Percentiles rank a stretch among this genome's conserved stretches.
These are phyloP conservation scores for Tipula vernalis DNA, from an alignment of 2,888 invertebrate genomes.

Conservation along the genomic window DNA sequence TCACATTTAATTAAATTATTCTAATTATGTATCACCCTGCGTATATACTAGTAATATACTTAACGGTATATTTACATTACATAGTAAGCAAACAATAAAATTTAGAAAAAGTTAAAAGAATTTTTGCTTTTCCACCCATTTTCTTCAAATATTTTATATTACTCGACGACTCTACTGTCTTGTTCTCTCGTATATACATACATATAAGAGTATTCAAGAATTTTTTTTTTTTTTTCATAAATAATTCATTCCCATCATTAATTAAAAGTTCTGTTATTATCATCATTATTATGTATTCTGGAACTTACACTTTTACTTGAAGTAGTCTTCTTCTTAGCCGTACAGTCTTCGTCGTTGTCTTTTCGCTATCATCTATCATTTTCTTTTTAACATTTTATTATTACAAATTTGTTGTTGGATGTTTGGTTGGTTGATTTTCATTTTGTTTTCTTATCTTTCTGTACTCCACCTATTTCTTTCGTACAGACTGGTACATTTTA, in stretches of 20 bases:
- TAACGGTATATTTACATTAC: not conserved
- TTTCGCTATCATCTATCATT: not conserved
- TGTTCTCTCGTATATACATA: no score
- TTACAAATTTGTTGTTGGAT: not conserved
- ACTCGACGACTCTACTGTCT: not conserved
- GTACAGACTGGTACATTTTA: not conserved
- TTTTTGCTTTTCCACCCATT: not conserved
- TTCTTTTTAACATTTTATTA: not conserved
- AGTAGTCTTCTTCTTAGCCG: not conserved
- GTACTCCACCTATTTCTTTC: not conserved
- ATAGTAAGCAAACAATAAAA: no score
- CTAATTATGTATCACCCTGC: not conserved
- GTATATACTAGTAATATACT: not conserved
- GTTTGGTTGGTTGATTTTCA: not conserved
- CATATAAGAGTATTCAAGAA: not conserved
- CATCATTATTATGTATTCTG: not conserved
- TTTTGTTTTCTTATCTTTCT: not conserved
- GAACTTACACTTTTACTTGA: not conserved
- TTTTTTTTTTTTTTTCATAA: not conserved
- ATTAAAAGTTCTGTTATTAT: not conserved
- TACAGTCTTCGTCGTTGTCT: not conserved
- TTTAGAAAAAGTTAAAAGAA: not conserved
- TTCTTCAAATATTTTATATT: not conserved
- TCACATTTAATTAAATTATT: not conserved
- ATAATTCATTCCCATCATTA: not conserved